Percentiles rank a stretch among this genome's conserved stretches.
Evolutionary conservation across 1,140 invertebrate genomes (phyloP).

Genomic region (Pseudomyrmex concolor): DNA sequence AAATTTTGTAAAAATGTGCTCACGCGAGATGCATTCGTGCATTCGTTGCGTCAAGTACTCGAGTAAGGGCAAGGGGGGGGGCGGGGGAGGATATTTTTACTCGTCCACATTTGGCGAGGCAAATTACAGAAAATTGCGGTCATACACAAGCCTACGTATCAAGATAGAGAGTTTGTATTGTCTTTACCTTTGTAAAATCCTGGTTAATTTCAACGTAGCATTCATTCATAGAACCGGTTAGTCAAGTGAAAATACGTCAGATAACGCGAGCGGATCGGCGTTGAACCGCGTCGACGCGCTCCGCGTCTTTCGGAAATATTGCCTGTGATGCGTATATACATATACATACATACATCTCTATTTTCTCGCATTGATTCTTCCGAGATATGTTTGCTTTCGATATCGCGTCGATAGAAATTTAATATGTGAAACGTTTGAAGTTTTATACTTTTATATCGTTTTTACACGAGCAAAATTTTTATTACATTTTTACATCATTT

Average conservation of each 20-base stretch:
- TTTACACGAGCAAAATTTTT: conserved; percentile 6
- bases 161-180: conserved; percentile 80
- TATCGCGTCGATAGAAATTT: not conserved
- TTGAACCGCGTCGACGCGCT: conserved; percentile 53
- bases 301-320: conserved; percentile 67
- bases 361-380: conserved; percentile 4
- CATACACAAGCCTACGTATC: conserved; percentile 73
- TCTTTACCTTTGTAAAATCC: conserved; percentile 85
- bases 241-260: conserved; percentile 80
- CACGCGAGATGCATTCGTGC: conserved; percentile 35
- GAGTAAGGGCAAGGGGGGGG: not conserved
- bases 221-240: conserved; percentile 85
- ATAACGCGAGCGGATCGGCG: conserved; percentile 68
- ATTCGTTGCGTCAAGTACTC: conserved; percentile 31
- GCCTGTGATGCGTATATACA: not conserved
- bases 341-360: not conserved
- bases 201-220: conserved; percentile 85
- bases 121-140: conserved; percentile 63
- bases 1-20: not conserved
- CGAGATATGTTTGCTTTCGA: not conserved
- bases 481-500: not conserved
- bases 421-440: not conserved
- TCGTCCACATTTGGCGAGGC: conserved; percentile 37
- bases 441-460: not conserved
- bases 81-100: conserved; percentile 18